Conservation (phyloP, 2,113 vertebrate genomes). For the Neopipo cinnamomea region DNA sequence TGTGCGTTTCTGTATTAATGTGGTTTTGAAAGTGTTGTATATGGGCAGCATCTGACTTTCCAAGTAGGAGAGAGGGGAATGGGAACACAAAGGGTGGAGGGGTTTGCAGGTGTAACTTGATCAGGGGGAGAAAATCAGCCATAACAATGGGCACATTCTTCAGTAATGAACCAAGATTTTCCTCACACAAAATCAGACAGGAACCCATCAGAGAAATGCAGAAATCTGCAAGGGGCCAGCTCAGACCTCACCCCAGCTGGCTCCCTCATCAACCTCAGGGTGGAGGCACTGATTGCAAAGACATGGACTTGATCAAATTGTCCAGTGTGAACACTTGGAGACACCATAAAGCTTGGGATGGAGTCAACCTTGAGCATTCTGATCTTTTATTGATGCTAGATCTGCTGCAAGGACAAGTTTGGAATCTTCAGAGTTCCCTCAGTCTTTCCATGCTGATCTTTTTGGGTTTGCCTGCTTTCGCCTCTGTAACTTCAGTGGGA, state of each 20-base stretch:
- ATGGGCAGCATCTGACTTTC: accelerated
- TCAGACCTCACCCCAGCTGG: not conserved
- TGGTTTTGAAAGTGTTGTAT: not conserved
- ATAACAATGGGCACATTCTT: not conserved
- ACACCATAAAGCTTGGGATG: not conserved
- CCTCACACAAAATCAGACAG: not conserved
- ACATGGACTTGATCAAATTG: not conserved
- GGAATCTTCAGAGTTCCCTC: not conserved
- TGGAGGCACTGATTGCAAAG: not conserved
- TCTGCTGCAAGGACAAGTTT: not conserved
- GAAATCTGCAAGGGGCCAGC: not conserved
- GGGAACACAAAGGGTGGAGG: not conserved
- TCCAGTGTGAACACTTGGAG: not conserved
- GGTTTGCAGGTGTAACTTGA: not conserved
- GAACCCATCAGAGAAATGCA: not conserved
- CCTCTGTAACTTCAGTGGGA: not conserved
- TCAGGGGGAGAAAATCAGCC: not conserved
- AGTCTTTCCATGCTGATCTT: not conserved
- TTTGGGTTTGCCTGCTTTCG: not conserved
- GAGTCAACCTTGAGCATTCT: not conserved
- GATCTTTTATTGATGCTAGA: not conserved
- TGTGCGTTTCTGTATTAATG: not conserved
- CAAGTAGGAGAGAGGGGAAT: not conserved
- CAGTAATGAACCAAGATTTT: not conserved
- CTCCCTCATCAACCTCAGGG: not conserved